Evolutionary conservation across 1,140 invertebrate genomes (phyloP), one percentile per base, ranked within the genome.

Genomic region (Papilio xuthus): DNA sequence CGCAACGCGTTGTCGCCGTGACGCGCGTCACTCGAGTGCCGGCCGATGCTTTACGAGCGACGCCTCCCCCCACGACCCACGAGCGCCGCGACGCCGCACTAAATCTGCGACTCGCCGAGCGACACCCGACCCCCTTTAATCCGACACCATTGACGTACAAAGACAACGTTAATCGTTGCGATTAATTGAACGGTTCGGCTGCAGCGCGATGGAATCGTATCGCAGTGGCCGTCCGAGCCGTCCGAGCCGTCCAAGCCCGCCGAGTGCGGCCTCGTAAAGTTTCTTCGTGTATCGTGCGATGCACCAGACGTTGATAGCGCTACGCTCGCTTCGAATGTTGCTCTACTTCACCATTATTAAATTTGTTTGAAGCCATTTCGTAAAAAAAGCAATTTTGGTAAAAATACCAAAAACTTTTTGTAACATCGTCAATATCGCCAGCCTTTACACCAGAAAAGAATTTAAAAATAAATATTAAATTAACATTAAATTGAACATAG

Each of bases 251-350:
- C 79, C 87, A 87, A 85, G 86, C 88, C 88, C 85, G 87, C 86
- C 91, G 90, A 91, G 92, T 92, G 89, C 91, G 90, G 89, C 89
- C 85, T 93, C 92, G 90, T 94, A 93, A 93, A 94, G 90, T 94
- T 94, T 94, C 92, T 94, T 93, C 89, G 92, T 93, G 91, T 94
- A 94, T 94, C 92, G 91, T 93, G 92, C 92, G 92, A 94, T 94
- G 92, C 92, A 94, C 91, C 91, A 92, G 90, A 92, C 91, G 87
- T 88, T 92, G 90, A 91, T 92, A 92, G 87, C 86, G 81, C 85
- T 81, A 82, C 77, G 86, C 78, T 75, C 85, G 88, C 37, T 79
- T 20, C 47, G 86, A 83, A 89, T 75, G 88, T 84, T 74, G 89
- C 92, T 94, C 91, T 90, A 93, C 90, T 84, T 84, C 18, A 44